Base-by-base conservation (phyloP, 1,140 invertebrate species). In the Drosophila sechellia region DNA sequence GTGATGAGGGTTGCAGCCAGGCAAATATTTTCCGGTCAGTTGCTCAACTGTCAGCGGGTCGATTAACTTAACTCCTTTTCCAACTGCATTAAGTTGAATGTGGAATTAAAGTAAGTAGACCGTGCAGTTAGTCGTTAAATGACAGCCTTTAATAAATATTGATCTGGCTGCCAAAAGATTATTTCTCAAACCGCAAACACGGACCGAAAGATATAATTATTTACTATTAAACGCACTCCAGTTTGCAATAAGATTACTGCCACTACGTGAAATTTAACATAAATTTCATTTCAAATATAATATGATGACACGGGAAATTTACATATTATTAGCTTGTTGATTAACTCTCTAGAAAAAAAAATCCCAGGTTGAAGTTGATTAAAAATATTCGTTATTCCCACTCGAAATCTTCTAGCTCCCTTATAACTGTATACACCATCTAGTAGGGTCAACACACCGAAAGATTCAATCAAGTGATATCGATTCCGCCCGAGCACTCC, bases 401-500 rank as follows among this genome's bases (percentile, higher is more conserved):
- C 34, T 58, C 15, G 31, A 31, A n/a, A 25, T 39, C 34, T 35
- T 15, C 25, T 22, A 20, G 31, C 25, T 53, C 13, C 37, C 27
- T 31, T 20, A n/a, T 40, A 69, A 34, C 66, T 34, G 63, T 70
- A 12, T n/a, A 4, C n/a, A 2, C 11, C n/a, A 42, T 15, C 27
- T 6, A 59, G 22, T 20, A 34, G 50, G 66, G 64, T 70, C 66
- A 70, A 70, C 20, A 42, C 12, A 15, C 72, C 54, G 22, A 4
- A 8, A 66, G 54, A 76, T 76, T 76, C 42, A 76, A 76, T 77
- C 72, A 68, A 60, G 10, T 35, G 64, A 70, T 77, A 59, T 46
- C 10, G 34, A 31, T 50, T 60, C 53, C 54, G 37, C 5, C 34
- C 53, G 35, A 42, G 13, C 39, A 43, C 22, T 74, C 48, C 63